Percentiles rank a stretch among this genome's conserved stretches.
Evolutionary conservation across 2,888 invertebrate genomes (phyloP).

Genomic region (Chydorus sphaericus): DNA sequence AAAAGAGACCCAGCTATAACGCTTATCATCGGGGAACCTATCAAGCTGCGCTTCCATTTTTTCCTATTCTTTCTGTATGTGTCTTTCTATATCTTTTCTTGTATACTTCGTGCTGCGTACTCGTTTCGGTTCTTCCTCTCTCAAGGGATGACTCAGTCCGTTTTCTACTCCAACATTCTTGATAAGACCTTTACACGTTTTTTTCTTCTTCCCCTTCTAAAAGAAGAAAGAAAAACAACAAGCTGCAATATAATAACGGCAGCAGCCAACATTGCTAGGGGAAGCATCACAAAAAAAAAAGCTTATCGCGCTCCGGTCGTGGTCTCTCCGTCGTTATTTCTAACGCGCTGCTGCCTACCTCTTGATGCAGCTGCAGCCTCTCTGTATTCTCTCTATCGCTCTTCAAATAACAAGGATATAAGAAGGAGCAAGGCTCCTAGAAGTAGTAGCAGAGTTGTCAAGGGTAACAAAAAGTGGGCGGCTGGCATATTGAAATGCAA

Average conservation of each 20-base stretch:
- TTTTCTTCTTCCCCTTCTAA: too few species aligned
- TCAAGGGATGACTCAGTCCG: slow-evolving; percentile 1
- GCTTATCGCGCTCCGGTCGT: too few species aligned
- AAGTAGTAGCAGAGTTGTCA: too few species aligned
- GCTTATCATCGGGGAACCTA: neutral
- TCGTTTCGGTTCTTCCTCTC: slow-evolving; percentile 1
- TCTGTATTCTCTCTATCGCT: too few species aligned
- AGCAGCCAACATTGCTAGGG: neutral
- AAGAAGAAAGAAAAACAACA: slow-evolving; percentile 1
- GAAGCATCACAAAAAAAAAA: neutral
- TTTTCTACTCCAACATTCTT: neutral
- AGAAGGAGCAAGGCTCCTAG: too few species aligned
- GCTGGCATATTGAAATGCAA: too few species aligned
- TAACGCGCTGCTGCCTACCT: too few species aligned
- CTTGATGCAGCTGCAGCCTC: too few species aligned
- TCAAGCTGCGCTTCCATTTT: neutral
- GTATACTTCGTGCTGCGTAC: neutral
- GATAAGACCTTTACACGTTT: slow-evolving; percentile 4
- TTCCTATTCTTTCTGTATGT: neutral
- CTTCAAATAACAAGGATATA: too few species aligned
- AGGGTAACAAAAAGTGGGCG: too few species aligned
- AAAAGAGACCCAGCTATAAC: too few species aligned
- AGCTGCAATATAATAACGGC: neutral
- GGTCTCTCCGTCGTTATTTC: slow-evolving; percentile 1
- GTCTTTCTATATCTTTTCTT: too few species aligned